Conservation (phyloP, 2,113 vertebrate genomes). For the Phylloscopus trochilus region DNA sequence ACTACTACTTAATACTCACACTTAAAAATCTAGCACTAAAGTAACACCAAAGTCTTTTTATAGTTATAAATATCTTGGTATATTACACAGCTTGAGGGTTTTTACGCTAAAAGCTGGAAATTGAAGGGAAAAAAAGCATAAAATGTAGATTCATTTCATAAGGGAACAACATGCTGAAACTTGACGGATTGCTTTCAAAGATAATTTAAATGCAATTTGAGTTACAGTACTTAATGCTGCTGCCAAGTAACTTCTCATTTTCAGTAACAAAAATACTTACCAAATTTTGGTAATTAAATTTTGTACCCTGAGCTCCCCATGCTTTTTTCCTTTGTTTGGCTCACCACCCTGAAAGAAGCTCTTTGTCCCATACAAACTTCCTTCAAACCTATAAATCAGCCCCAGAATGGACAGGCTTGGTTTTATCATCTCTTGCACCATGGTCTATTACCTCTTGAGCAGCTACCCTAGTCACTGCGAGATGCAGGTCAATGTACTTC, state of each 20-base stretch:
- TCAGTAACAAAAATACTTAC: background rate
- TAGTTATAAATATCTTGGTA: background rate
- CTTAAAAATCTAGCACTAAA: background rate
- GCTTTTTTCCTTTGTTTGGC: background rate
- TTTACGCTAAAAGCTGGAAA: background rate
- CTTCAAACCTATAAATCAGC: background rate
- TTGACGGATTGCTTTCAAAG: background rate
- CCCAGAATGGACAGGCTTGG: background rate
- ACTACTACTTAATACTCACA: background rate
- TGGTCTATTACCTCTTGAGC: background rate
- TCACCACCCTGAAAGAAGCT: background rate
- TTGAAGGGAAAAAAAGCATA: background rate
- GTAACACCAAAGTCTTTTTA: background rate
- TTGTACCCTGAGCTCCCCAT: background rate
- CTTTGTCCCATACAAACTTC: background rate
- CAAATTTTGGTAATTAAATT: background rate
- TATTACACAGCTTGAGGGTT: background rate
- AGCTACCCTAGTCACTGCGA: background rate
- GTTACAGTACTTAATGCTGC: background rate
- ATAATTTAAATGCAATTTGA: background rate
- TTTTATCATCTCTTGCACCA: background rate
- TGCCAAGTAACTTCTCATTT: background rate
- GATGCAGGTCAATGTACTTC: background rate
- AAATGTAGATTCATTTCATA: background rate
- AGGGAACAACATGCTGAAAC: background rate